phyloP scores from a whole-genome alignment of 2,888 invertebrate genomes.

The Andrena marginata region DNA sequence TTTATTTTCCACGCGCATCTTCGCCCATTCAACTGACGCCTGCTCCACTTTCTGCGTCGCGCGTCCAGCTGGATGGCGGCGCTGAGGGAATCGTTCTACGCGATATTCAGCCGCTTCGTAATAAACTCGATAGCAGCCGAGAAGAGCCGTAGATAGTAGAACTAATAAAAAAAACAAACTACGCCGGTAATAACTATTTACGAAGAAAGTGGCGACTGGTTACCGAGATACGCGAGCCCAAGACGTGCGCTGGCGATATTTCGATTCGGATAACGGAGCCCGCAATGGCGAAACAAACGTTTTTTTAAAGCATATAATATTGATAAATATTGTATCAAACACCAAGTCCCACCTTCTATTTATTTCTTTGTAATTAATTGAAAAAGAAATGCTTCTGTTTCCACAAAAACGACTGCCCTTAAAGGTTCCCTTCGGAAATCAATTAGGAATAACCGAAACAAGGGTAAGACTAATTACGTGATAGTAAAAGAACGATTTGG shows the following conservation, averaged over 20 bases:
- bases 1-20: constrained; percentile 9
- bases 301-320: no score
- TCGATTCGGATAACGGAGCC: no score
- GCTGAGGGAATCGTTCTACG: constrained; percentile 7
- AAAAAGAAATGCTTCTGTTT: no score
- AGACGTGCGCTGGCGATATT: background rate
- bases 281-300: no score
- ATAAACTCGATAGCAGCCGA: constrained; percentile 1
- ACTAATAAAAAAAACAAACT: constrained; percentile 29
- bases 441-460: no score
- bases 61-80: constrained; percentile 3
- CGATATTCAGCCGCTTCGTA: constrained; percentile 5
- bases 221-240: constrained; percentile 11
- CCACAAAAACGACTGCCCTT: no score
- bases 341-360: no score
- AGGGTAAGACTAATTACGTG: no score
- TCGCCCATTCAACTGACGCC: constrained; percentile 8
- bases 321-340: no score
- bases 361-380: no score
- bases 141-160: background rate
- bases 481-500: no score
- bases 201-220: constrained; percentile 19
- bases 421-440: no score
- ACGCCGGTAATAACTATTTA: background rate
- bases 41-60: constrained; percentile 20